Percentiles rank a stretch among this genome's conserved stretches.
Conservation (phyloP, 1,140 invertebrate genomes). For the Trichogramma pretiosum region DNA sequence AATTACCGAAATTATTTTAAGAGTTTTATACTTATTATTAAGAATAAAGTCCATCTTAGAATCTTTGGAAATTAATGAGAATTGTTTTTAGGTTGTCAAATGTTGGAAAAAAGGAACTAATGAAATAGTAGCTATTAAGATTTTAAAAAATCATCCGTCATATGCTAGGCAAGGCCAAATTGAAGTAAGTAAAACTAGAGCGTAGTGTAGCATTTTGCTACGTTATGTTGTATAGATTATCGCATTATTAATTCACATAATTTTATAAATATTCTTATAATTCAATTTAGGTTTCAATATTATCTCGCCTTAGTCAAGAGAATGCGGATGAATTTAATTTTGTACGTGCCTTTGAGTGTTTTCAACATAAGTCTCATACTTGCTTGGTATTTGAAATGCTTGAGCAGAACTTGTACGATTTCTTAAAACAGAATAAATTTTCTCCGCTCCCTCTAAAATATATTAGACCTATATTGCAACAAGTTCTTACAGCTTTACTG, state of each 20-base stretch:
- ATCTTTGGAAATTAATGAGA: too few relatives aligned
- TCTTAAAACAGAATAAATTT: slow-evolving; percentile 99
- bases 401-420: slow-evolving; percentile 99
- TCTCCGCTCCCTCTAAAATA: slow-evolving; percentile 95
- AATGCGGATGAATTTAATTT: slow-evolving; percentile 99
- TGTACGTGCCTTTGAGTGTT: slow-evolving; percentile 98
- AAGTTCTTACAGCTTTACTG: slow-evolving; percentile 94
- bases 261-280: too few relatives aligned
- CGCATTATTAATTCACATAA: too few relatives aligned
- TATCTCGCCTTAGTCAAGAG: slow-evolving; percentile 95
- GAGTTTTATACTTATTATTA: too few relatives aligned
- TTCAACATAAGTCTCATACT: slow-evolving; percentile 99
- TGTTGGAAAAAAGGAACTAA: slow-evolving; percentile 99
- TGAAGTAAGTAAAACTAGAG: slow-evolving; percentile 62
- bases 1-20: too few relatives aligned
- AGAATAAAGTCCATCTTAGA: too few relatives aligned
- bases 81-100: slow-evolving; percentile 98
- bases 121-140: slow-evolving; percentile 99
- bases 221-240: too few relatives aligned
- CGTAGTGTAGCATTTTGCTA: too few relatives aligned
- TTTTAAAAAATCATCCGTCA: slow-evolving; percentile 98
- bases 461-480: slow-evolving; percentile 96
- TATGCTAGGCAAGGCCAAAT: slow-evolving; percentile 99
- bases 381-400: slow-evolving; percentile 99
- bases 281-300: slow-evolving; percentile 79